Conservation (phyloP, 2,888 invertebrate genomes). For the Machimus rusticus region DNA sequence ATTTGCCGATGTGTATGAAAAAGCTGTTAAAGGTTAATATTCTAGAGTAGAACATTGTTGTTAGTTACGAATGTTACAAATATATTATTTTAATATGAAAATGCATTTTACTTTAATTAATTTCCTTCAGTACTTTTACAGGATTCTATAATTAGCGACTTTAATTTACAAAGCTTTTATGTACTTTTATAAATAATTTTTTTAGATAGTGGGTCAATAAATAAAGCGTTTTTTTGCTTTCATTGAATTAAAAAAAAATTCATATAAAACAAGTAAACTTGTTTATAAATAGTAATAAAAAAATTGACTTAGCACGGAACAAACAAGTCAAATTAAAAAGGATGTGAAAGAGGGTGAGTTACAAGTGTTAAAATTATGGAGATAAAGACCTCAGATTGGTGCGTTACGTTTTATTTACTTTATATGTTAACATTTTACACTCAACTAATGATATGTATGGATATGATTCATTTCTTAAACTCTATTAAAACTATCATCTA, state of each 20-base stretch:
- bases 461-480: not conserved
- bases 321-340: not conserved
- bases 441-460: not conserved
- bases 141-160: no score
- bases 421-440: not conserved
- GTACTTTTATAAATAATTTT: no score
- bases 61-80: constrained; percentile 15
- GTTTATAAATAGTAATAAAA: no score
- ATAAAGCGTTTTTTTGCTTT: no score
- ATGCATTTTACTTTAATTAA: not conserved
- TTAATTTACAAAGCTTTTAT: no score
- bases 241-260: no score
- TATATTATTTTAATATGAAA: constrained; percentile 11
- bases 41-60: not conserved
- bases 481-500: not conserved
- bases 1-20: constrained; percentile 1
- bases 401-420: not conserved
- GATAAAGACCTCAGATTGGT: not conserved
- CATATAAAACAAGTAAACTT: no score
- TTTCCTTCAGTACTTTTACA: not conserved
- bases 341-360: not conserved
- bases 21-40: not conserved
- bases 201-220: not conserved
- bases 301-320: no score
- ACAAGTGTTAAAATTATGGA: not conserved